Conservation (phyloP, 2,888 invertebrate genomes). For the Lepidocyrtoides sp. region DNA sequence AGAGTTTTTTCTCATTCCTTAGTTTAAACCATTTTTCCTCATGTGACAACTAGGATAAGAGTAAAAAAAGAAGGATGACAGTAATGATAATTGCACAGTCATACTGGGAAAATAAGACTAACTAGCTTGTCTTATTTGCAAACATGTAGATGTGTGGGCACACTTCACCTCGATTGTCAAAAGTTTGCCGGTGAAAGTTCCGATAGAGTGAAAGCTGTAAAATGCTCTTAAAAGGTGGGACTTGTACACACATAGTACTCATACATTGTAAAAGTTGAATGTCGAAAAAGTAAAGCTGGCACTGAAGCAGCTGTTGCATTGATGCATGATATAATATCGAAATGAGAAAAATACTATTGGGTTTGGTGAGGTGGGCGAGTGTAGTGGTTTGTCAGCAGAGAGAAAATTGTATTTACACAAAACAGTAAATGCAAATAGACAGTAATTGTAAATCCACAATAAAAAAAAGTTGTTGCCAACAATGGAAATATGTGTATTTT, state of each 20-base stretch:
- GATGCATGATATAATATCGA: neutral
- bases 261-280: neutral
- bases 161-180: conserved; percentile 20
- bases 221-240: too few relatives aligned
- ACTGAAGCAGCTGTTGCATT: neutral
- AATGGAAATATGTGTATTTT: neutral
- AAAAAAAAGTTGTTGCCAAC: conserved; percentile 51
- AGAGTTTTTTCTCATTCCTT: neutral
- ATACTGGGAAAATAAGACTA: neutral
- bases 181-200: neutral
- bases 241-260: too few relatives aligned
- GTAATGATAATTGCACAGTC: too few relatives aligned
- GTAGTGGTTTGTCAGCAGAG: neutral
- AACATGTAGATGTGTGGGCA: neutral
- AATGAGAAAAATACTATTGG: neutral
- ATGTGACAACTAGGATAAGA: neutral
- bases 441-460: conserved; percentile 85
- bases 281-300: neutral
- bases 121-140: neutral
- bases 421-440: conserved; percentile 80
- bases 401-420: conserved; percentile 58
- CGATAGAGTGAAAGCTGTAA: neutral
- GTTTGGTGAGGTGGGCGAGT: neutral
- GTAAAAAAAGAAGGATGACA: neutral
- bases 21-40: neutral